phyloP scores from a whole-genome alignment of 2,888 invertebrate genomes.

The Noctuana brunneofusca region DNA sequence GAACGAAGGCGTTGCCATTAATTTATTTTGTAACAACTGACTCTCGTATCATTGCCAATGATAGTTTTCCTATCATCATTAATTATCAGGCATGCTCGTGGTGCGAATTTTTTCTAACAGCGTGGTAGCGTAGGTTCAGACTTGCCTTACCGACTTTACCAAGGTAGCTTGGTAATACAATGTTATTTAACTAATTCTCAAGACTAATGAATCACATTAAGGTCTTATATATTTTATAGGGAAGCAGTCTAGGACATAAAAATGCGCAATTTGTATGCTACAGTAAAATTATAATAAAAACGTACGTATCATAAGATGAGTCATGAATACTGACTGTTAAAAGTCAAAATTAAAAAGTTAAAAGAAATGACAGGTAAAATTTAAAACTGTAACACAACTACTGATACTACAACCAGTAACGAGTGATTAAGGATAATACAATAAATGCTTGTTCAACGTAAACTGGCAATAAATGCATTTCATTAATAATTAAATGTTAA shows the following conservation, averaged over 20 bases:
- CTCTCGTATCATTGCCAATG: no score
- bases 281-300: no score
- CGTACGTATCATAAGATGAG: neutral
- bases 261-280: no score
- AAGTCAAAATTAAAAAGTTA: no score
- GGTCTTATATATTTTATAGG: neutral
- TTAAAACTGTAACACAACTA: neutral
- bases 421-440: neutral
- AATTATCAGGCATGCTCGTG: neutral
- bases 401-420: neutral
- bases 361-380: neutral
- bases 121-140: no score
- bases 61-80: no score
- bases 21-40: no score
- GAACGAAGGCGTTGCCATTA: no score
- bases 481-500: slow-evolving; percentile 5
- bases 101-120: neutral
- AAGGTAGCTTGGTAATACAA: neutral
- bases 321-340: neutral
- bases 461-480: slow-evolving; percentile 20
- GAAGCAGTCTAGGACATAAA: no score
- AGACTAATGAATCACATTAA: slow-evolving; percentile 20
- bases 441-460: slow-evolving; percentile 15
- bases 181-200: neutral
- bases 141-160: neutral